phyloP scores from a whole-genome alignment of 92 coral and sea anemone species.

The Scolanthus callimorphus region DNA sequence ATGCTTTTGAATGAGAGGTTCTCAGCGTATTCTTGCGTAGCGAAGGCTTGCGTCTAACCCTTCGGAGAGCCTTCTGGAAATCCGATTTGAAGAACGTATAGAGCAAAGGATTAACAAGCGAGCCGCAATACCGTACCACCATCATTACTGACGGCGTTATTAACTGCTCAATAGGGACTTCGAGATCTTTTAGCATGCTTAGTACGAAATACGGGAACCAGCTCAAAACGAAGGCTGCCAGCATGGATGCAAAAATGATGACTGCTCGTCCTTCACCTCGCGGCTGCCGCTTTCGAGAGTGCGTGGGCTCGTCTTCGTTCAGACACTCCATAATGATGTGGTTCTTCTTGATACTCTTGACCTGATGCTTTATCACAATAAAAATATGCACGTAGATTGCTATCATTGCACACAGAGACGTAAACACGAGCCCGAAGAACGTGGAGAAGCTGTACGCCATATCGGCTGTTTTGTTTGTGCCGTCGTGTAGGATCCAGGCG shows the following conservation, averaged over 20 bases:
- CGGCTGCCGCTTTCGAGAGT: no score
- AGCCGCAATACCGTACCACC: constrained; percentile 12
- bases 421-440: constrained; percentile 42
- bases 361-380: constrained; percentile 36
- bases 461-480: constrained; percentile 21
- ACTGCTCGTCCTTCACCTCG: constrained; percentile 16
- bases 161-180: neutral
- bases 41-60: neutral
- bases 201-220: constrained; percentile 20
- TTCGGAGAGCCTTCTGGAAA: constrained; percentile 48
- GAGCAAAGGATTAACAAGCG: constrained; percentile 47
- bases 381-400: constrained; percentile 51
- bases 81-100: constrained; percentile 68
- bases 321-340: neutral
- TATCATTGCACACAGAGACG: constrained; percentile 35
- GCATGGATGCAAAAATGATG: constrained; percentile 20
- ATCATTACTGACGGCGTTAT: neutral
- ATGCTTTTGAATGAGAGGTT: no score
- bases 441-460: constrained; percentile 43
- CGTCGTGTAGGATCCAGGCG: constrained; percentile 37
- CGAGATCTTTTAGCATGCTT: constrained; percentile 5
- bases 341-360: constrained; percentile 29
- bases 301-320: no score
- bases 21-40: no score
- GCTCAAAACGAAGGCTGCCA: constrained; percentile 13